Conservation (phyloP, 2,888 invertebrate species). For the Lasiommata megera region DNA sequence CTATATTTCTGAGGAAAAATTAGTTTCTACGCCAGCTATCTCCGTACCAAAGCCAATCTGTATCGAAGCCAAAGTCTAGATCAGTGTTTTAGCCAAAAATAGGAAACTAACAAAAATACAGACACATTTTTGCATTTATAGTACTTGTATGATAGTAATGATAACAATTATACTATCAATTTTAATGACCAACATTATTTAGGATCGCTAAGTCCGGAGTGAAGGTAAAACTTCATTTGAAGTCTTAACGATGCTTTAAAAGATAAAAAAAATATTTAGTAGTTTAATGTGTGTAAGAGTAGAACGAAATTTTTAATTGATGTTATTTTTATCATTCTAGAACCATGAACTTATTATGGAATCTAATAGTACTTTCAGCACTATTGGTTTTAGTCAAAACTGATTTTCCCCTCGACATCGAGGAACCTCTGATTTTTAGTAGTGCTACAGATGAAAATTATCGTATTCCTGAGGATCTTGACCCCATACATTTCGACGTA, state of each 20-base stretch:
- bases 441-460: constrained; percentile 42
- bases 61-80: too few species aligned
- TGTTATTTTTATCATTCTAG: constrained; percentile 35
- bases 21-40: too few species aligned
- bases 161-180: constrained; percentile 6
- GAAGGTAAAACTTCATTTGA: too few species aligned
- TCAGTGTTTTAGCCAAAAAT: too few species aligned
- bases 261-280: too few species aligned
- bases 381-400: constrained; percentile 45
- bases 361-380: constrained; percentile 46
- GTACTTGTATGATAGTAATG: background rate
- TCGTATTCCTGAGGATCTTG: constrained; percentile 66
- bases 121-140: too few species aligned
- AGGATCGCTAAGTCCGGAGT: background rate
- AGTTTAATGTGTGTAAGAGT: too few species aligned
- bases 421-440: constrained; percentile 36
- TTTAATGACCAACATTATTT: constrained; percentile 15
- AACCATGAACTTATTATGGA: constrained; percentile 43
- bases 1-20: too few species aligned
- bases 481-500: constrained; percentile 76
- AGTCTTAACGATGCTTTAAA: too few species aligned
- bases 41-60: too few species aligned
- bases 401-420: constrained; percentile 56
- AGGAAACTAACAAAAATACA: too few species aligned
- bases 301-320: too few species aligned